Percentiles rank a stretch among this genome's conserved stretches.
These are phyloP conservation scores for Ferrisia virgata DNA, from an alignment of 2,888 invertebrate genomes.

Conservation along the genomic window DNA sequence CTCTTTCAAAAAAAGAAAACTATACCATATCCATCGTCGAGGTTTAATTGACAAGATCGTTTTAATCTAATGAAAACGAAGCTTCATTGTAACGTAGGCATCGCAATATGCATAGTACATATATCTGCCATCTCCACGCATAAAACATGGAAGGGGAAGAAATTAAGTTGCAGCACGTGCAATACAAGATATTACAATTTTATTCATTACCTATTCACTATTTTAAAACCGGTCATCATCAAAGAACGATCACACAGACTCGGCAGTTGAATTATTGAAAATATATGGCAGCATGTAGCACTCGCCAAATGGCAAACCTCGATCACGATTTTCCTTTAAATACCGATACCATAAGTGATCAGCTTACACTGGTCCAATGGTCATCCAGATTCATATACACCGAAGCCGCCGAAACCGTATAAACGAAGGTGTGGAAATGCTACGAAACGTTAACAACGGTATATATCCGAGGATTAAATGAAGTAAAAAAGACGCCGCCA, in stretches of 20 bases:
- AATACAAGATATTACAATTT: neutral
- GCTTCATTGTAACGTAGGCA: too few relatives aligned
- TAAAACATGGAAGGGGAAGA: too few relatives aligned
- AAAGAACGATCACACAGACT: neutral
- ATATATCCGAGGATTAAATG: conserved; percentile 35
- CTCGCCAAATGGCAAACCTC: neutral
- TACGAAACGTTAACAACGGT: conserved; percentile 41
- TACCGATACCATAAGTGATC: neutral
- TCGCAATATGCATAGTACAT: too few relatives aligned
- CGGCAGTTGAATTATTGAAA: neutral
- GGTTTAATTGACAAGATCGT: too few relatives aligned
- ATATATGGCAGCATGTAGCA: neutral
- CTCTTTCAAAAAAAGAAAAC: too few relatives aligned
- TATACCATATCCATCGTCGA: too few relatives aligned
- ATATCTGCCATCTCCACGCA: too few relatives aligned
- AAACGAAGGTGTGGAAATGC: conserved; percentile 41
- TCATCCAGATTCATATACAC: neutral
- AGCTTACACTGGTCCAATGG: neutral
- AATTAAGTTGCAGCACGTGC: neutral
- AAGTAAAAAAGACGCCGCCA: conserved; percentile 43
- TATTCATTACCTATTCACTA: neutral
- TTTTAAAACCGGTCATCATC: neutral
- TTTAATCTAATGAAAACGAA: too few relatives aligned
- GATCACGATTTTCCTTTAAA: neutral
- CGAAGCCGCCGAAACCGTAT: conserved; percentile 7